Conservation (phyloP, 1,140 invertebrate genomes). For the Leptoteleia sp. region DNA sequence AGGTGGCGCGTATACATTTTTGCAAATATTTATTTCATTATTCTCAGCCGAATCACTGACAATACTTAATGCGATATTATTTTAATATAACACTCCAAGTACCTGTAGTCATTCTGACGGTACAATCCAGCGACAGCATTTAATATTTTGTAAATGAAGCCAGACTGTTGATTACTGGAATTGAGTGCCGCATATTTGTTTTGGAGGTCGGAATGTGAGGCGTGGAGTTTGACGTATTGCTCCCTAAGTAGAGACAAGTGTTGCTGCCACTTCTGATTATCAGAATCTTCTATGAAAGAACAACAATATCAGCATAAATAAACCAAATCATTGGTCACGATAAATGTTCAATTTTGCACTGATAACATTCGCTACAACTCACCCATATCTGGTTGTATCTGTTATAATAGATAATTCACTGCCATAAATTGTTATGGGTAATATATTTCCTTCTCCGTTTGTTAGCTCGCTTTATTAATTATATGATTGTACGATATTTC, state of each 20-base stretch:
- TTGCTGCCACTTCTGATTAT: conserved; percentile 88
- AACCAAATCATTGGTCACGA: neutral
- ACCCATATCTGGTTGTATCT: too few species aligned
- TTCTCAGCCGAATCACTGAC: too few species aligned
- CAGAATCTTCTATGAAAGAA: conserved; percentile 68
- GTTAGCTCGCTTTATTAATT: too few species aligned
- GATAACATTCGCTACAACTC: too few species aligned
- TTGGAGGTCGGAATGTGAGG: conserved; percentile 90
- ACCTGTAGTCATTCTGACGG: conserved; percentile 89
- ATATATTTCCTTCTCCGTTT: too few species aligned
- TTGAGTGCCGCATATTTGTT: conserved; percentile 89
- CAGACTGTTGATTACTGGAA: conserved; percentile 84
- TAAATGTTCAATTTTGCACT: neutral
- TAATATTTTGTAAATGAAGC: conserved; percentile 90
- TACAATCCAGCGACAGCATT: conserved; percentile 90
- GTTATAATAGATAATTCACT: too few species aligned
- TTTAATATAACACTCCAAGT: too few species aligned
- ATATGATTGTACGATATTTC: too few species aligned
- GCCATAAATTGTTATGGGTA: too few species aligned
- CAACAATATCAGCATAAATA: neutral
- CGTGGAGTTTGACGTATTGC: conserved; percentile 94
- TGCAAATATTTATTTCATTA: too few species aligned
- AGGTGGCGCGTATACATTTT: too few species aligned
- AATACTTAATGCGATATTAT: too few species aligned
- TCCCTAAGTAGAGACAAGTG: conserved; percentile 92